phyloP scores from a whole-genome alignment of 2,797 vertebrate species.

The Ataeniobius toweri region DNA sequence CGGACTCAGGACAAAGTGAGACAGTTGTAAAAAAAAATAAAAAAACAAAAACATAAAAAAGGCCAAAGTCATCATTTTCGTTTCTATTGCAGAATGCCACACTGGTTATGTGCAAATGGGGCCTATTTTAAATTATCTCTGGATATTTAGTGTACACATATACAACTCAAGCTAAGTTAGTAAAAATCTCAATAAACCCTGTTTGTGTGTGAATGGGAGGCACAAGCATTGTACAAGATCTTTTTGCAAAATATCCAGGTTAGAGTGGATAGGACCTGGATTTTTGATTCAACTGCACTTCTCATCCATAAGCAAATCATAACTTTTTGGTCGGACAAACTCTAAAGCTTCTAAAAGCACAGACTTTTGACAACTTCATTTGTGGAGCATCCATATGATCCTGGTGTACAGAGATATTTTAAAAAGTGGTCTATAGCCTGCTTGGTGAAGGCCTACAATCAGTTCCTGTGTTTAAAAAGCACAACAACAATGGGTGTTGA shows the following conservation, averaged over 20 bases:
- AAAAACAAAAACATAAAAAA: background rate
- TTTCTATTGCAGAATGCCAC: background rate
- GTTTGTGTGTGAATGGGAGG: background rate
- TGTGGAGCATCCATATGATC: background rate
- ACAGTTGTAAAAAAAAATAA: no score
- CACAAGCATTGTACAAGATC: background rate
- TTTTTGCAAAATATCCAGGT: background rate
- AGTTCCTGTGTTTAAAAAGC: background rate
- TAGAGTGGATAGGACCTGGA: background rate
- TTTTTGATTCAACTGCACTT: background rate
- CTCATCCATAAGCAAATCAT: background rate
- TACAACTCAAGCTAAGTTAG: background rate
- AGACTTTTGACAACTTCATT: background rate
- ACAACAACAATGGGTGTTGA: background rate
- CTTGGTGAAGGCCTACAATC: background rate
- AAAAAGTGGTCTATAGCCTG: background rate
- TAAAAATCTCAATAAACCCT: background rate
- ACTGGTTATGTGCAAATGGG: background rate
- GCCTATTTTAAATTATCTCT: background rate
- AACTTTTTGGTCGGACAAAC: background rate
- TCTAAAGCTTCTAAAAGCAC: background rate
- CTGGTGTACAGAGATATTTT: background rate
- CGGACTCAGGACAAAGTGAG: background rate
- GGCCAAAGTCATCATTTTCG: background rate
- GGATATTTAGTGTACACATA: background rate